Base-by-base conservation (phyloP, 1,140 invertebrate species). In the Monomorium pharaonis region DNA sequence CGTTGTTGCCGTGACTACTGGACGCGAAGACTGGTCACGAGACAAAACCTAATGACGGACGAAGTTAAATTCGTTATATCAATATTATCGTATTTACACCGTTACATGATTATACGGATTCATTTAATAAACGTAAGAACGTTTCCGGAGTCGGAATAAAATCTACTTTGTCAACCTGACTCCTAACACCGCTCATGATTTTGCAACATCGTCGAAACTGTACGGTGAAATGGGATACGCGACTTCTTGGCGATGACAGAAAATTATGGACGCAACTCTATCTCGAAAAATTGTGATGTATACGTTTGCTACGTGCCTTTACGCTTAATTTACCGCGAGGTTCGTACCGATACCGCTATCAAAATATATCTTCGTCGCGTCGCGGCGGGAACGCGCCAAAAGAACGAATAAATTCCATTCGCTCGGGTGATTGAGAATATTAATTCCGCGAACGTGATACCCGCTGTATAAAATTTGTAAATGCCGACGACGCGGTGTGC, bases 1-100 rank as follows among this genome's bases (percentile, higher is more conserved):
- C 93, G 92, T 94, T 94, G 93, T 94, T 94, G 91, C 93, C 93
- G 84, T 93, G 93, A 89, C 93, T 92, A 94, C 94, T 84, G 81
- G 63, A 47, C 47, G 65, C 37, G 85, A 74, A 80, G 58, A 56
- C 44, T 42, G 18, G 21, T 49, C 18, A 47, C 56, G 47, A 70
- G 56, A 65, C 81, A 58, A 60, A 67, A 65, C 18, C 27, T 49
- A 27, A 47, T 56, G 42, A 44, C 47, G 44, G 21, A 1, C 2
- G 30, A 27, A 65, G 16, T 12, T 33, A 30, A 72, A 72, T 24
- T 18, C 1, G 33, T 10, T 58, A 44, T 56, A 33, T 56, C 37
- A 21, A 30, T 44, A 56, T 44, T 33, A n/a, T 58, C 16, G 18
- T 24, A 12, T 21, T 42, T 30, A 7, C 2, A 2, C 5, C 33